Conservation (phyloP, 2,888 invertebrate species). For the Ryuthela nishihirai region DNA sequence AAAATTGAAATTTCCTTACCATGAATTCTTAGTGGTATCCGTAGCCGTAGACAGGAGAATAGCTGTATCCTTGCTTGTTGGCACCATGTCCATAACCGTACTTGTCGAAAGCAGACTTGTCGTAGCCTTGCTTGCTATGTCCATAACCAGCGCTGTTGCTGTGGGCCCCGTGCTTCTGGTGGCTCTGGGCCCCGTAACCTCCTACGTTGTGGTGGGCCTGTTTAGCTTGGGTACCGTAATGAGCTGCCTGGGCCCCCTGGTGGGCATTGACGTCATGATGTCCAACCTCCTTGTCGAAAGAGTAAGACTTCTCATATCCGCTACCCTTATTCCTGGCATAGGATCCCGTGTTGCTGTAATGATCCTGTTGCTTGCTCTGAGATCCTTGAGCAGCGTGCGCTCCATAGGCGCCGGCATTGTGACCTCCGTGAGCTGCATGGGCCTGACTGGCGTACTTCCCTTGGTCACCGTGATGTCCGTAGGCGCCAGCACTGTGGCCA, state of each 20-base stretch:
- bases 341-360: slow-evolving; percentile 20
- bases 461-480: slow-evolving; percentile 4
- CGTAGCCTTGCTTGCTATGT: slow-evolving; percentile 1
- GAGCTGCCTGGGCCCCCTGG: slow-evolving; percentile 1
- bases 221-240: slow-evolving; percentile 7
- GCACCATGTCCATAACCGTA: slow-evolving; percentile 21
- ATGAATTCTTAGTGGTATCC: slow-evolving; percentile 21
- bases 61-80: slow-evolving; percentile 25
- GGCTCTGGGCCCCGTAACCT: slow-evolving; percentile 1
- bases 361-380: slow-evolving; percentile 1
- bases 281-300: slow-evolving; percentile 17
- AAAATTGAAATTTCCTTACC: background rate
- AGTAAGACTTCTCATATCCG: slow-evolving; percentile 30
- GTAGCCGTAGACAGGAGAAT: slow-evolving; percentile 31
- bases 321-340: slow-evolving; percentile 30
- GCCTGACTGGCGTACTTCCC: background rate
- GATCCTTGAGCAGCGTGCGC: slow-evolving; percentile 6
- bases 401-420: too few species aligned
- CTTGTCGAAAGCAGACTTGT: slow-evolving; percentile 16
- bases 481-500: slow-evolving; percentile 1
- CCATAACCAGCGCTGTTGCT: slow-evolving; percentile 3
- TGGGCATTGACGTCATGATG: slow-evolving; percentile 18
- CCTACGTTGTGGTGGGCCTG: slow-evolving; percentile 21
- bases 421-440: background rate
- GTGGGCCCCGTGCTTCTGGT: slow-evolving; percentile 17